These are phyloP conservation scores for Drosophila neocordata DNA, from an alignment of 1,140 invertebrate species.

Conservation along the genomic window DNA sequence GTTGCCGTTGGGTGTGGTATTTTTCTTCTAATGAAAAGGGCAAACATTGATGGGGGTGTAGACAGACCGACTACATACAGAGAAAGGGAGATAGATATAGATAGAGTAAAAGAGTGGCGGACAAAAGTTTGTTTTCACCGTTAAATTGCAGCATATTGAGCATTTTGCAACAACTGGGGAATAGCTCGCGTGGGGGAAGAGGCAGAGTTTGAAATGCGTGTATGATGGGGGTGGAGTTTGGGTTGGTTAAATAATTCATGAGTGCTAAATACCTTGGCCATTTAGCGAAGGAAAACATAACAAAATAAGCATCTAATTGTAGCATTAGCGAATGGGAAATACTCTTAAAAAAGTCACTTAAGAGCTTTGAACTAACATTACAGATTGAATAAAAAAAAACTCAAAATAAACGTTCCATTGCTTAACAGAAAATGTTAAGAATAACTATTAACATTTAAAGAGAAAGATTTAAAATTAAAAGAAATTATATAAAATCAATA, in stretches of 20 bases:
- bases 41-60: slow-evolving; percentile 16
- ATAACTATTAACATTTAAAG: too few species aligned
- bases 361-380: too few species aligned
- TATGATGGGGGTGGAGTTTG: slow-evolving; percentile 20
- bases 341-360: not conserved
- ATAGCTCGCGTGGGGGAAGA: not conserved
- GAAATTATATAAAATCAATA: too few species aligned
- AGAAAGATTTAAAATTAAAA: too few species aligned
- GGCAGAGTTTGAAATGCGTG: not conserved
- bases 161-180: slow-evolving; percentile 47
- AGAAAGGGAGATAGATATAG: not conserved
- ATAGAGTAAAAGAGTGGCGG: not conserved
- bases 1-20: not conserved
- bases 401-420: too few species aligned
- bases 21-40: slow-evolving; percentile 65
- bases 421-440: too few species aligned
- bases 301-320: slow-evolving; percentile 21
- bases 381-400: too few species aligned
- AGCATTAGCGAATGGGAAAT: not conserved
- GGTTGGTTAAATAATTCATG: slow-evolving; percentile 73
- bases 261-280: slow-evolving; percentile 78
- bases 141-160: slow-evolving; percentile 80
- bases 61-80: not conserved
- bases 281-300: slow-evolving; percentile 56
- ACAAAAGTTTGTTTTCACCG: slow-evolving; percentile 32